Evolutionary conservation across 2,888 invertebrate genomes (phyloP).

Genomic region (Hyppa rectilinea): DNA sequence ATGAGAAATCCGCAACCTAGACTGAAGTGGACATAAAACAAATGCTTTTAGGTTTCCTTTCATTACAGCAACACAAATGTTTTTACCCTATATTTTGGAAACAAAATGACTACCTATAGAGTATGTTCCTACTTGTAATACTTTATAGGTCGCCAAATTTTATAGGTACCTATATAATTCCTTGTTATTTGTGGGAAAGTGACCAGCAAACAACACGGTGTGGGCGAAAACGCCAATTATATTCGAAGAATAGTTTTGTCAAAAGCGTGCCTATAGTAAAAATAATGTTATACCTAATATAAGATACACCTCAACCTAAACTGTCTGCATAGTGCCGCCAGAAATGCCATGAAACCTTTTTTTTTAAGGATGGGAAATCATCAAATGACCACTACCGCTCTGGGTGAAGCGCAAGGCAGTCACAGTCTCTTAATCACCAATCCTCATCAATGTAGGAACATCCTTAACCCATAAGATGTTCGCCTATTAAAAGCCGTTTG

Average conservation of each 20-base stretch:
- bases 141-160: no score
- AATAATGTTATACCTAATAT: not conserved
- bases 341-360: no score
- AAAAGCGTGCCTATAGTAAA: not conserved
- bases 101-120: not conserved
- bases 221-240: not conserved
- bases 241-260: not conserved
- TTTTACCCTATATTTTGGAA: slow-evolving; percentile 13
- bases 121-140: no score
- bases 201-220: no score
- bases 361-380: no score
- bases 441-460: no score
- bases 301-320: not conserved
- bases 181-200: not conserved
- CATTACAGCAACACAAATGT: not conserved
- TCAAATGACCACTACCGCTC: no score
- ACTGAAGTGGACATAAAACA: slow-evolving; percentile 39
- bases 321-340: not conserved
- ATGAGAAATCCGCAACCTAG: slow-evolving; percentile 31
- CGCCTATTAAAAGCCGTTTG: no score
- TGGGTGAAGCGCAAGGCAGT: no score
- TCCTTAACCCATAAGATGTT: no score
- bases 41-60: slow-evolving; percentile 37
- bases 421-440: no score
- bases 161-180: no score